Conservation (phyloP, 1,140 invertebrate genomes). For the Coelopa frigida region DNA sequence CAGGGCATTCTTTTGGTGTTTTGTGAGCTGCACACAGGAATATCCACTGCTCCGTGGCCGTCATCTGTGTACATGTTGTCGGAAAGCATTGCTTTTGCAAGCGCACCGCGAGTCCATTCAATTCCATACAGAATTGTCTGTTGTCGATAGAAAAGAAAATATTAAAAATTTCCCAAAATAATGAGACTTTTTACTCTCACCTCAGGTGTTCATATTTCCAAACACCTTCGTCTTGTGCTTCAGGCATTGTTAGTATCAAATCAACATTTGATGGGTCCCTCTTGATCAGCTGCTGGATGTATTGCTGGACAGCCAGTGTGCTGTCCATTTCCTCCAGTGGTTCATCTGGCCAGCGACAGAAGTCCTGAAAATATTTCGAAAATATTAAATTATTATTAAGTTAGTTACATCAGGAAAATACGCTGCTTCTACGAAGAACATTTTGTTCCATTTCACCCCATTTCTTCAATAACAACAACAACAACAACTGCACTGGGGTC, state of each 20-base stretch:
- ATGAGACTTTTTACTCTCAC: conserved; percentile 39
- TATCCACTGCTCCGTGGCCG: conserved; percentile 99
- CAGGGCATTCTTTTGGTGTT: conserved; percentile 99
- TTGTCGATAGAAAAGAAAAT: conserved; percentile 25
- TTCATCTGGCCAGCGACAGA: conserved; percentile 96
- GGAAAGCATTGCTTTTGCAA: conserved; percentile 93
- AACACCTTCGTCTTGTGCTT: conserved; percentile 96
- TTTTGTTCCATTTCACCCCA: no score
- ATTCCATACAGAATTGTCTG: conserved; percentile 97
- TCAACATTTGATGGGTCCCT: conserved; percentile 90
- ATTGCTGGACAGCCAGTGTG: conserved; percentile 96
- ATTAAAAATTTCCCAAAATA: conserved; percentile 1
- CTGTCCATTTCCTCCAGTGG: conserved; percentile 99
- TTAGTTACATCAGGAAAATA: no score
- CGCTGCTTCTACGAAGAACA: no score
- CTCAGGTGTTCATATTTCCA: conserved; percentile 99
- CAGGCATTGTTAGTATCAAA: conserved; percentile 89
- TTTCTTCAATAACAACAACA: no score
- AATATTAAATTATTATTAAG: no score
- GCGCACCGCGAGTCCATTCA: conserved; percentile 93
- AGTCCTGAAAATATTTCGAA: no score
- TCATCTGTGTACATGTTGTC: conserved; percentile 98
- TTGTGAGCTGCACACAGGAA: conserved; percentile 99
- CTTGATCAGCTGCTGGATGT: conserved; percentile 96
- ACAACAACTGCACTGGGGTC: no score